Percentiles rank a stretch among this genome's conserved stretches.
These are phyloP conservation scores for Python bivittatus DNA, from an alignment of 2,113 vertebrate genomes.

Conservation along the genomic window DNA sequence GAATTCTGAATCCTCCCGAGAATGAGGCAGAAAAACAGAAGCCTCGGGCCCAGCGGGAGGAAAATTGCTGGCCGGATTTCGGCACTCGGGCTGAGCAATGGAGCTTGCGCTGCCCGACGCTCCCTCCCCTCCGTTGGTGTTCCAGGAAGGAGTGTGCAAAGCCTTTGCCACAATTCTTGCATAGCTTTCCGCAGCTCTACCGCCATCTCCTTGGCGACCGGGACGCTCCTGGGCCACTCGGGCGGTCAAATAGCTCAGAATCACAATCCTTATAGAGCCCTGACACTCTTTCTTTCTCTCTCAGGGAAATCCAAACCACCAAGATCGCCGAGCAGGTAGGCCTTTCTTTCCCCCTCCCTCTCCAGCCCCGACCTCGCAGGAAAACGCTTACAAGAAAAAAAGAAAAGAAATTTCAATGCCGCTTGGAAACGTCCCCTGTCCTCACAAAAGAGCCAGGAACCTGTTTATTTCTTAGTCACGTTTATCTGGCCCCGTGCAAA, in stretches of 20 bases:
- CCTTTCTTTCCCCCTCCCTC: neutral
- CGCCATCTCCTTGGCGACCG: conserved; percentile 81
- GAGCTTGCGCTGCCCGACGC: neutral
- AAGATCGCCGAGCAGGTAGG: conserved; percentile 49
- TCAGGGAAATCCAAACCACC: conserved; percentile 31
- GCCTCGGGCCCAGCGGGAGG: neutral
- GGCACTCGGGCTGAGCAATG: neutral
- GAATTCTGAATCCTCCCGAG: no score
- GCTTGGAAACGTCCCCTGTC: no score
- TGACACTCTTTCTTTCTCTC: conserved; percentile 1
- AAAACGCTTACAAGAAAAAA: neutral
- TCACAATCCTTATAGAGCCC: conserved; percentile 56
- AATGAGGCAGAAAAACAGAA: neutral
- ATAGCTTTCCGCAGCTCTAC: conserved; percentile 67
- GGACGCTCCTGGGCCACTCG: conserved; percentile 74
- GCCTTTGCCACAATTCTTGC: conserved; percentile 68
- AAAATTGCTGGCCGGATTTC: neutral
- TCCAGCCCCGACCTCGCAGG: neutral
- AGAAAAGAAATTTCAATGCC: no score
- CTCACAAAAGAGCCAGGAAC: neutral
- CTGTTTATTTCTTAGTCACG: no score
- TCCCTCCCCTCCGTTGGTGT: conserved; percentile 50
- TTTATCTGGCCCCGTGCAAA: no score
- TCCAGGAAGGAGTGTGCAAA: conserved; percentile 62
- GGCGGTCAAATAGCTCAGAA: conserved; percentile 57